Conservation (phyloP, 1,140 invertebrate genomes). For the Drosophila tani region DNA sequence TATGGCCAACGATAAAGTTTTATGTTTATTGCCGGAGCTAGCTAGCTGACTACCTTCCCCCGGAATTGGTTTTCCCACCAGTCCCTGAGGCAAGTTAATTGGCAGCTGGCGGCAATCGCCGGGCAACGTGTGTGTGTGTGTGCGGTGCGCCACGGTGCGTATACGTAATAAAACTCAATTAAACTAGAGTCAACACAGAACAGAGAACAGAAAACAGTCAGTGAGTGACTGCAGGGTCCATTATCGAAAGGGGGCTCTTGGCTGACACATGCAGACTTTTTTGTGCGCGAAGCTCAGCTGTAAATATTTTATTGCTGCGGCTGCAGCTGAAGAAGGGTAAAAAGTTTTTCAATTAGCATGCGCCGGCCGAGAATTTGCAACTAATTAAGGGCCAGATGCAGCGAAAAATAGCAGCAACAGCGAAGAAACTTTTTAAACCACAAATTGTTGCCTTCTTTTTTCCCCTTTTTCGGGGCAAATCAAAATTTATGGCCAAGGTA, state of each 20-base stretch:
- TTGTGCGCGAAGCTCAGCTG: constrained; percentile 10
- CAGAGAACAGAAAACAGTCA: background rate
- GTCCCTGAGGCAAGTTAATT: constrained; percentile 23
- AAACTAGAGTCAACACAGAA: constrained; percentile 51
- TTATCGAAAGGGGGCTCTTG: constrained; percentile 4
- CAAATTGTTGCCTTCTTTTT: constrained; percentile 28
- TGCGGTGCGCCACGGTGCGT: constrained; percentile 27
- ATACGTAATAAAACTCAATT: constrained; percentile 62
- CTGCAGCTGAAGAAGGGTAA: constrained; percentile 10
- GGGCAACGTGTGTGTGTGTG: constrained; percentile 22
- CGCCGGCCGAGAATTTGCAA: constrained; percentile 44
- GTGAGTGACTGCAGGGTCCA: constrained; percentile 3
- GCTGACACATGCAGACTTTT: constrained; percentile 37
- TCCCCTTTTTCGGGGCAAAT: constrained; percentile 1
- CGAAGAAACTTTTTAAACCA: constrained; percentile 31
- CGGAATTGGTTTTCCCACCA: background rate
- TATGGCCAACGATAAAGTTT: constrained; percentile 56
- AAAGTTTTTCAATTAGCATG: constrained; percentile 68
- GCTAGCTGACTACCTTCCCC: background rate
- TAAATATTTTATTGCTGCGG: constrained; percentile 49
- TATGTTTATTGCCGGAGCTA: constrained; percentile 38
- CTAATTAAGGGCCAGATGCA: constrained; percentile 46
- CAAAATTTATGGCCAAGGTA: constrained; percentile 37
- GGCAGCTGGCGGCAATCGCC: constrained; percentile 11
- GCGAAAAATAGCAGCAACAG: constrained; percentile 1